phyloP scores from a whole-genome alignment of 2,113 vertebrate genomes.

The Saimiri boliviensis region DNA sequence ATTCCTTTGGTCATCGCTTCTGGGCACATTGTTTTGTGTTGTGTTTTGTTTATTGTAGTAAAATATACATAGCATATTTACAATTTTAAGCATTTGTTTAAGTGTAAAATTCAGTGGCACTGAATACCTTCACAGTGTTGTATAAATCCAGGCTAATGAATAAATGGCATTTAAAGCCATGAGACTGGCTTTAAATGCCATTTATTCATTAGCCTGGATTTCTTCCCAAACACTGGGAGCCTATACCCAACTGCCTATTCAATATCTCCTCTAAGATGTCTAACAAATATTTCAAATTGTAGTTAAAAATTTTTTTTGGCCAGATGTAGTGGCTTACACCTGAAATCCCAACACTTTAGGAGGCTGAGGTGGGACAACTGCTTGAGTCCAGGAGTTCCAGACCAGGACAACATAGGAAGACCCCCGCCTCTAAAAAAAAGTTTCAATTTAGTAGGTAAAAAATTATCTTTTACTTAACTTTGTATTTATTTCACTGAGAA shows the following conservation, averaged over 20 bases:
- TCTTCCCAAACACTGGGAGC: background rate
- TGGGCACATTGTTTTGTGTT: background rate
- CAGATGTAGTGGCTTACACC: too few relatives aligned
- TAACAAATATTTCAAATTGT: background rate
- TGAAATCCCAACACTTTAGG: too few relatives aligned
- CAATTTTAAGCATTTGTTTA: background rate
- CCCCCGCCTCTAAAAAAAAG: too few relatives aligned
- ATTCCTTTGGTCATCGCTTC: background rate
- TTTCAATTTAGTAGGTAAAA: background rate
- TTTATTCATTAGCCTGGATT: background rate
- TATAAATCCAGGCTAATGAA: background rate
- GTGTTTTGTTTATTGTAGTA: background rate
- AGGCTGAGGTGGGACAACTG: too few relatives aligned
- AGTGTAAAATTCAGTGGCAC: background rate
- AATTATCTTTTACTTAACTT: background rate
- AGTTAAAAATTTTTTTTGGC: background rate
- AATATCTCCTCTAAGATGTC: background rate
- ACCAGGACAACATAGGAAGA: too few relatives aligned
- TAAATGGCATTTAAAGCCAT: too few relatives aligned
- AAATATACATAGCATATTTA: background rate
- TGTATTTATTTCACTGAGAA: slow-evolving; percentile 15
- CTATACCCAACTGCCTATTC: background rate
- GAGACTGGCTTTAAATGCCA: background rate
- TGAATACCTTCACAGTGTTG: background rate
- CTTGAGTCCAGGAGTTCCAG: too few relatives aligned